Evolutionary conservation across 2,888 invertebrate genomes (phyloP).

Genomic region (Meteorus cinctellus): DNA sequence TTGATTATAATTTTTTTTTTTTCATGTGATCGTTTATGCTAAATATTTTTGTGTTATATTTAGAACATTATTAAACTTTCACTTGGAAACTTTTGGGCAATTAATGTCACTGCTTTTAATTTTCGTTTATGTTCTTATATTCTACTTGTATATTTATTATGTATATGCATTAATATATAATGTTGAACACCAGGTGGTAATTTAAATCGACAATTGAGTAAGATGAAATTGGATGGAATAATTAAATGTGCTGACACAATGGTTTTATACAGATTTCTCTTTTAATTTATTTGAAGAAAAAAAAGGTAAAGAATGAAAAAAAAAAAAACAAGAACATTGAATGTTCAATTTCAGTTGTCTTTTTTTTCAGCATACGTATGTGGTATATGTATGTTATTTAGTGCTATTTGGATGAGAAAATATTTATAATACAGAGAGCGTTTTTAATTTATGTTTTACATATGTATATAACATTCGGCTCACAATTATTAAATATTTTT

Average conservation of each 20-base stretch:
- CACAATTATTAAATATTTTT: not conserved
- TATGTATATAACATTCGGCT: not conserved
- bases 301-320: not conserved
- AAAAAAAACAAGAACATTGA: not conserved
- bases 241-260: not conserved
- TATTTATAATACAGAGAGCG: slow-evolving; percentile 1
- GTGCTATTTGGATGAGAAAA: not conserved
- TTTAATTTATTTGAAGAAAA: slow-evolving; percentile 1
- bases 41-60: not conserved
- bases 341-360: not conserved
- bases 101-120: not conserved
- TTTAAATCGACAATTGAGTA: slow-evolving; percentile 9
- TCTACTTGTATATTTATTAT: no score
- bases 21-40: not conserved
- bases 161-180: no score
- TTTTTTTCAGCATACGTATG: not conserved
- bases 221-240: not conserved
- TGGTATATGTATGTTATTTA: not conserved
- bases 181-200: not conserved
- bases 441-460: not conserved
- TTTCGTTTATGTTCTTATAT: not conserved
- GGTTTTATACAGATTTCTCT: slow-evolving; percentile 2
- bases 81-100: not conserved
- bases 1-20: not conserved
- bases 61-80: slow-evolving; percentile 7